Base-by-base conservation (phyloP, 2,797 vertebrate species). In the Spizella passerina region DNA sequence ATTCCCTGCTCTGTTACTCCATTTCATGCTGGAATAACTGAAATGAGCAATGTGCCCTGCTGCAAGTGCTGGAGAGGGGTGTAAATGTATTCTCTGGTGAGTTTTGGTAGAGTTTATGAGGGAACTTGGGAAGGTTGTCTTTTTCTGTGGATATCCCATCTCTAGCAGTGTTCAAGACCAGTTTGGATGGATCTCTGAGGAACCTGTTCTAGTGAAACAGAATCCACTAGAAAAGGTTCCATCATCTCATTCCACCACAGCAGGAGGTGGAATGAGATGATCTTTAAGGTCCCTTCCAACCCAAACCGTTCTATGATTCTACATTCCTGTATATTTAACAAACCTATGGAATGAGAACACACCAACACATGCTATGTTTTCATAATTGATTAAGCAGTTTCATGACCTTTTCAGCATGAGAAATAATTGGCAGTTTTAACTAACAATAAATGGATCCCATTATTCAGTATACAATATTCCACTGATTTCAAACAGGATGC, bases 351-450 rank as follows among this genome's bases (percentile, higher is more conserved):
- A 70, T 36, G 41, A 88, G n/a, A 55, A 44, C 44, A 8, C 36
- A 36, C 22, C 78, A 49, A 52, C 61, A 55, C 38, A 19, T 9
- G 4, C 32, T 75, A n/a, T 4, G 4, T 81, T 96, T 96, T 90
- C 86, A 75, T 89, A 95, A 97, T 97, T 92, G 97, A 97, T 98
- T 95, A 97, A 90, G 79, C 88, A 83, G 76, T 82, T 84, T 56
- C 49, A n/a, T 82, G 96, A 97, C 95, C 91, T 97, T 97, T 97
- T 57, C 82, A 72, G 92, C 4, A 32, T 7, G n/a, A 95, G 86
- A 97, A 96, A 97, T 96, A 98, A 98, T 97, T 98, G 97, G 94
- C 86, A 93, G 92, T 90, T 97, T 97, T 97, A 97, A 95, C 84
- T 93, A 96, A 96, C 80, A 86, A 97, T 97, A 97, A 97, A 97